These are phyloP conservation scores for Chamaea fasciata DNA, from an alignment of 2,113 vertebrate genomes.

Conservation along the genomic window DNA sequence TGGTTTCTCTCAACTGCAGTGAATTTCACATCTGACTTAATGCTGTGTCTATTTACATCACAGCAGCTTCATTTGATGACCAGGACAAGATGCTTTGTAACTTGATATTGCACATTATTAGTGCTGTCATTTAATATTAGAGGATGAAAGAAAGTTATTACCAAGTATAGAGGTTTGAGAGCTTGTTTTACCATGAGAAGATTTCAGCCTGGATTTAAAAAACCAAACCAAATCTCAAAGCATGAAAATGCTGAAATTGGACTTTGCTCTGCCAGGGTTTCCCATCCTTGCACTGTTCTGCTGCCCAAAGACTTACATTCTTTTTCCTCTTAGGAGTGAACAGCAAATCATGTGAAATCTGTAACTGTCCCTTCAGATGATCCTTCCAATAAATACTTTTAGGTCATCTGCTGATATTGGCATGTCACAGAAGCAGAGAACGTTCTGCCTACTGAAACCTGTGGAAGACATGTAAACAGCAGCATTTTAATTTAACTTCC, in stretches of 20 bases:
- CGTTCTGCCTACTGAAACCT: neutral
- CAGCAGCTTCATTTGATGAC: conserved; percentile 5
- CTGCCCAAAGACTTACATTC: neutral
- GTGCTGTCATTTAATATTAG: conserved; percentile 2
- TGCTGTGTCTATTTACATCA: conserved; percentile 22
- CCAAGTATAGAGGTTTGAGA: neutral
- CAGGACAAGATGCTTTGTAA: neutral
- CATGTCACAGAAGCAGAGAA: neutral
- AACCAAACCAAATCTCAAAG: neutral
- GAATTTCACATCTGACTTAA: neutral
- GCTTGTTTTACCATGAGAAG: neutral
- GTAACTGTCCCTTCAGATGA: neutral
- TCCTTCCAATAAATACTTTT: neutral
- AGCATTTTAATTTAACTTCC: neutral
- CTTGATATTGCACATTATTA: conserved; percentile 10
- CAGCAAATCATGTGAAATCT: neutral
- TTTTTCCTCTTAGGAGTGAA: neutral
- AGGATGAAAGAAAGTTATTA: neutral
- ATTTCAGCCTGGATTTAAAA: neutral
- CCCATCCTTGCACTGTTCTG: neutral
- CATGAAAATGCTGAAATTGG: neutral
- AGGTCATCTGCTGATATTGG: neutral
- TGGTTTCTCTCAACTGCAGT: neutral
- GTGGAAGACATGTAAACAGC: neutral
- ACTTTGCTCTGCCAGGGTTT: neutral